These are phyloP conservation scores for Synergus japonicus DNA, from an alignment of 2,888 invertebrate genomes.

Conservation along the genomic window DNA sequence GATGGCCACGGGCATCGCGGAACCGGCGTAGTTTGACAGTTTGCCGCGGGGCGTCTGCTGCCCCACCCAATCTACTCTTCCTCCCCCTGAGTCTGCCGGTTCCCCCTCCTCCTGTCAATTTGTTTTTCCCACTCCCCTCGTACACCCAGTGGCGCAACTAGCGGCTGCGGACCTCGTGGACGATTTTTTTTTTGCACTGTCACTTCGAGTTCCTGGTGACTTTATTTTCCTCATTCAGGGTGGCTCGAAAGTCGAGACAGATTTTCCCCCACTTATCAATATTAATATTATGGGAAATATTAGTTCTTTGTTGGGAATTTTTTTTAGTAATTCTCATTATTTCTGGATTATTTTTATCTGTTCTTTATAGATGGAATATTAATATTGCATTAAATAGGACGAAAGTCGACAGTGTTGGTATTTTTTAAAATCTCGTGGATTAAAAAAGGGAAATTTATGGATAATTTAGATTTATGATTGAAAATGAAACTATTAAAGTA, in stretches of 20 bases:
- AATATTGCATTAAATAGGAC: too few relatives aligned
- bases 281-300: too few relatives aligned
- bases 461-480: too few relatives aligned
- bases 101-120: conserved; percentile 48
- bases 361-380: too few relatives aligned
- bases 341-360: too few relatives aligned
- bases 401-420: too few relatives aligned
- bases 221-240: neutral
- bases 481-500: too few relatives aligned
- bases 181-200: neutral
- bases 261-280: too few relatives aligned
- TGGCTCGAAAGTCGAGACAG: neutral
- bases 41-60: conserved; percentile 76
- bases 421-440: too few relatives aligned
- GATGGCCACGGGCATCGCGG: conserved; percentile 67
- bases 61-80: conserved; percentile 70
- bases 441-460: too few relatives aligned
- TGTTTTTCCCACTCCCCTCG: conserved; percentile 15
- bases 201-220: neutral
- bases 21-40: conserved; percentile 76
- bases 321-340: too few relatives aligned
- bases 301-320: too few relatives aligned
- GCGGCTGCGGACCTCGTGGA: neutral
- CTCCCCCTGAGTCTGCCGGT: conserved; percentile 40
- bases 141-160: neutral